Percentiles rank a stretch among this genome's conserved stretches.
phyloP scores from a whole-genome alignment of 2,113 vertebrate species.

The Daboia siamensis region DNA sequence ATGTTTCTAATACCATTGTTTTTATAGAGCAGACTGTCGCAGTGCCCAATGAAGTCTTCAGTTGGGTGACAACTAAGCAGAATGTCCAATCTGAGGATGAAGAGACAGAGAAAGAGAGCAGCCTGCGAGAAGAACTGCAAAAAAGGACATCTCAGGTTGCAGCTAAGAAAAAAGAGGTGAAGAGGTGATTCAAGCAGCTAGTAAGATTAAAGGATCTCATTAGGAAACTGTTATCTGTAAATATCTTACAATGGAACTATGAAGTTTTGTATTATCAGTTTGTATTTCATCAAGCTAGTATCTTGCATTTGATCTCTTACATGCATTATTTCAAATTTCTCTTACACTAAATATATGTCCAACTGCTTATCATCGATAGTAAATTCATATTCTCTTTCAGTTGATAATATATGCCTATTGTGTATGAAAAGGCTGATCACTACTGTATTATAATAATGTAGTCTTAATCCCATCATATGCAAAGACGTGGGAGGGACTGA shows the following conservation, averaged over 20 bases:
- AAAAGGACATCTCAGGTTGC: slow-evolving; percentile 59
- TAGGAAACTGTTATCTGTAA: not conserved
- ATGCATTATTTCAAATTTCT: not conserved
- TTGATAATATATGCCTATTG: not conserved
- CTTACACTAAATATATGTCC: not conserved
- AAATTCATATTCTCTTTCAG: not conserved
- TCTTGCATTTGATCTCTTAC: not conserved
- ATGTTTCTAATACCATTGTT: slow-evolving; percentile 60
- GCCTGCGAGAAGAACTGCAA: slow-evolving; percentile 62
- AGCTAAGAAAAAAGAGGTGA: slow-evolving; percentile 74
- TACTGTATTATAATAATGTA: not conserved
- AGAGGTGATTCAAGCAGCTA: not conserved
- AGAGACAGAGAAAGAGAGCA: slow-evolving; percentile 35
- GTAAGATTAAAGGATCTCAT: slow-evolving; percentile 3
- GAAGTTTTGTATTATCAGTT: not conserved
- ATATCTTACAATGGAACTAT: not conserved
- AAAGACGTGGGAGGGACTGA: not conserved
- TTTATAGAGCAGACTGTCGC: slow-evolving; percentile 63
- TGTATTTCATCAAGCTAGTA: not conserved
- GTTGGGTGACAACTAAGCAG: slow-evolving; percentile 42
- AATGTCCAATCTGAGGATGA: not conserved
- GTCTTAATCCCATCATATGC: not conserved
- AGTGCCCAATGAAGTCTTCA: slow-evolving; percentile 52
- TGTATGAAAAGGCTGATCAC: not conserved
- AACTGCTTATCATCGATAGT: not conserved